Evolutionary conservation across 2,888 invertebrate genomes (phyloP).

Genomic region (Seira ritae): DNA sequence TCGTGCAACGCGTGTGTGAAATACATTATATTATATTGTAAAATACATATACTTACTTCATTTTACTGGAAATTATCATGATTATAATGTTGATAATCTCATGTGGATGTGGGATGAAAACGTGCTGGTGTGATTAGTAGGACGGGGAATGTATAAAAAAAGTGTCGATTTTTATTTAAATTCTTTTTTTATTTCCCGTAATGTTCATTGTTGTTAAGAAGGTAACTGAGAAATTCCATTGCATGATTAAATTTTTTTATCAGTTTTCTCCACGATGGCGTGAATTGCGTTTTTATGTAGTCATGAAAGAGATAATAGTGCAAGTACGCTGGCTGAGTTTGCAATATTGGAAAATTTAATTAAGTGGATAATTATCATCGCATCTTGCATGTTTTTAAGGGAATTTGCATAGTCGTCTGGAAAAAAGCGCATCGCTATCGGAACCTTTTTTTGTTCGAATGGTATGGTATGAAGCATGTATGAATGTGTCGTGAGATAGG

Average conservation of each 20-base stretch:
- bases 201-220: background rate
- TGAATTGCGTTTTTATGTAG: too few relatives aligned
- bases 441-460: too few relatives aligned
- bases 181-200: background rate
- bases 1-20: background rate
- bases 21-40: too few relatives aligned
- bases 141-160: too few relatives aligned
- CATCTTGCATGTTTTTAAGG: too few relatives aligned
- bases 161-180: background rate
- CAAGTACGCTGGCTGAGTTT: too few relatives aligned
- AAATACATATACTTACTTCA: too few relatives aligned
- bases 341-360: background rate
- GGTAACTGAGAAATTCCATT: background rate
- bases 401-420: too few relatives aligned
- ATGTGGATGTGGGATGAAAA: background rate
- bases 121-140: background rate
- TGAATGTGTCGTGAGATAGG: background rate
- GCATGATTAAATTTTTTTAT: background rate
- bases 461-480: background rate
- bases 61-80: too few relatives aligned
- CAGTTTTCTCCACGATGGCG: background rate
- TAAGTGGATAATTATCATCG: background rate
- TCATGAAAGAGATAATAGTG: too few relatives aligned
- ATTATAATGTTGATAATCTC: too few relatives aligned
- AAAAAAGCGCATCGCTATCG: too few relatives aligned